phyloP scores from a whole-genome alignment of 1,140 invertebrate genomes.

The Bombus consobrinus region DNA sequence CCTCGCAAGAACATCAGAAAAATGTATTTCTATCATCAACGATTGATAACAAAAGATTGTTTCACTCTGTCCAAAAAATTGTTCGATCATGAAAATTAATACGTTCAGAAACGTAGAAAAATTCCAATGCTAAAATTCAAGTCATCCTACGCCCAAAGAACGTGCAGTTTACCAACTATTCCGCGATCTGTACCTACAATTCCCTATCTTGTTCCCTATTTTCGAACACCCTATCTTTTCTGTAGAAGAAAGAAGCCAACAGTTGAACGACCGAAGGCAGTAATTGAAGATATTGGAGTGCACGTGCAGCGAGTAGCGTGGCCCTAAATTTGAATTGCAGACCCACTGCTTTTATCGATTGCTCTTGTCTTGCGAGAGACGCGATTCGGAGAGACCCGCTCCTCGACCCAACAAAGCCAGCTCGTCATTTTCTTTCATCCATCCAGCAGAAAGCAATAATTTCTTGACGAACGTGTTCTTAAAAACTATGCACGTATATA shows the following conservation, averaged over 20 bases:
- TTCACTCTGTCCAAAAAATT: background rate
- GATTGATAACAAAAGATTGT: background rate
- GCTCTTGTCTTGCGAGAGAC: slow-evolving; percentile 24
- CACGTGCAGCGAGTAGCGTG: slow-evolving; percentile 18
- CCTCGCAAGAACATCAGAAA: too few relatives aligned
- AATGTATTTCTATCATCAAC: background rate
- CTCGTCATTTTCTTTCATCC: slow-evolving; percentile 12
- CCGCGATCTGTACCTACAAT: background rate
- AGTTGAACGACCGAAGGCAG: slow-evolving; percentile 11
- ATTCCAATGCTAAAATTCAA: background rate
- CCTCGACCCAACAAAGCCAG: slow-evolving; percentile 14
- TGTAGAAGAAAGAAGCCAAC: background rate
- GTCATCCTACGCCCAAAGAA: background rate
- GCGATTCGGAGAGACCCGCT: background rate
- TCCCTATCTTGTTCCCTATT: too few relatives aligned
- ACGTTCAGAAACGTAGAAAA: background rate
- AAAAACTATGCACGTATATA: background rate
- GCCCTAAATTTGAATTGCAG: slow-evolving; percentile 57
- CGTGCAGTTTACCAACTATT: background rate
- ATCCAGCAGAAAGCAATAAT: slow-evolving; percentile 13
- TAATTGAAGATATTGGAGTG: slow-evolving; percentile 10
- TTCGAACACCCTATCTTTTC: background rate
- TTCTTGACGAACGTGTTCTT: slow-evolving; percentile 7
- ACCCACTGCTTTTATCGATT: slow-evolving; percentile 50
- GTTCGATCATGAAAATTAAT: background rate